A percentile compares a stretch with the other conserved stretches of the same genome.
These are phyloP conservation scores for Drosophila nigrodunni DNA, from an alignment of 1,140 invertebrate genomes.

Conservation along the genomic window DNA sequence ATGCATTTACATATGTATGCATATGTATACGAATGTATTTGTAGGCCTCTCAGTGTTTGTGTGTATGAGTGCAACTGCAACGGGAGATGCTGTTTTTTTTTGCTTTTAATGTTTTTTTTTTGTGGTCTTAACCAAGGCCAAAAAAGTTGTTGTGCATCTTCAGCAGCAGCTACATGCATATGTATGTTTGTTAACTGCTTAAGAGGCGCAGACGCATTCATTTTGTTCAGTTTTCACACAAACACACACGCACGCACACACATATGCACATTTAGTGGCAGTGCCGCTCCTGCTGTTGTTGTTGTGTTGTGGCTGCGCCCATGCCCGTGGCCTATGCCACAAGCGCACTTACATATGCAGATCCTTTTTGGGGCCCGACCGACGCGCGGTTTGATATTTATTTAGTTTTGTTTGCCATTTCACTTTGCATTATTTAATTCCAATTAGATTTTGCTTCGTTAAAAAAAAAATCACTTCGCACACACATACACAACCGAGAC, in stretches of 20 bases:
- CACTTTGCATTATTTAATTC: constrained; percentile 64
- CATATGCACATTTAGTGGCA: constrained; percentile 44
- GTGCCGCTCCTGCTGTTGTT: constrained; percentile 57
- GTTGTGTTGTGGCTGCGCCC: constrained; percentile 51
- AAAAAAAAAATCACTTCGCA: constrained; percentile 66
- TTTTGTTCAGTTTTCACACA: constrained; percentile 55
- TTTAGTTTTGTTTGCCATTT: constrained; percentile 48
- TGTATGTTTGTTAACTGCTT: constrained; percentile 8
- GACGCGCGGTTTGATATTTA: constrained; percentile 44
- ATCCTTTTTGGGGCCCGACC: constrained; percentile 40
- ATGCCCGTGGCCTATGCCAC: constrained; percentile 37
- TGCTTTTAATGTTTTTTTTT: constrained; percentile 33
- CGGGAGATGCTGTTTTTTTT: constrained; percentile 38
- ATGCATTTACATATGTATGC: constrained; percentile 7
- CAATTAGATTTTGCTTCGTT: constrained; percentile 68
- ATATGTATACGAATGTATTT: constrained; percentile 21
- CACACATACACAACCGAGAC: constrained; percentile 50
- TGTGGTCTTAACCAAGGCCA: constrained; percentile 62
- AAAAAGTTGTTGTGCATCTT: constrained; percentile 46
- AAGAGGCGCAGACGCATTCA: constrained; percentile 67
- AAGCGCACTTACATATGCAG: constrained; percentile 37
- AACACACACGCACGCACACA: constrained; percentile 46
- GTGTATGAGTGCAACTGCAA: constrained; percentile 48
- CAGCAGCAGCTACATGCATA: constrained; percentile 5
- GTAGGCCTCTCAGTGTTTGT: constrained; percentile 12